Evolutionary conservation across 2,888 invertebrate genomes (phyloP), one percentile per base, ranked within the genome.

Genomic region (Autographa pulchrina): DNA sequence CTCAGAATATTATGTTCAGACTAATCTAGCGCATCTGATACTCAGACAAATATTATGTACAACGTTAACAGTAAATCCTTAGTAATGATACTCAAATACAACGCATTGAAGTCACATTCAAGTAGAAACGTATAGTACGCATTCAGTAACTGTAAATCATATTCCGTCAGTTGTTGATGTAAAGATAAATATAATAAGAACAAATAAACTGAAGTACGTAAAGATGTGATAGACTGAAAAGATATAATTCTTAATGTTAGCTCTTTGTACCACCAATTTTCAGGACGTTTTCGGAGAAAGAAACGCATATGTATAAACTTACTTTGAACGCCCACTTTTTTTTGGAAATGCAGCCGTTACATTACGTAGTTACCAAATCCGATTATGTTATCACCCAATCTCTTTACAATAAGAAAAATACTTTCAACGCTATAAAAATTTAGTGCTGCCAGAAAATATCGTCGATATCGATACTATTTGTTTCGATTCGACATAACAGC

Each of bases 391-490:
- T 4, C 1, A 56, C 4, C 25, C 20, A 54, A 54, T 20, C 54
- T 20, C 54, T 25, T 20, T 25, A 20, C 2, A 11, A 13, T 25
- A 11, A 20, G 16, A 54, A 54, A 54, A 8, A 20, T 9, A 6
- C 18, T 20, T 18, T 1, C 20, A 25, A 56, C 13, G 54, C 54
- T 25, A 25, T 56, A 20, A 56, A 20, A 11, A 5, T 56, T 56
- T 25, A 25, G 54, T 25, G 13, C 11, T 25, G 25, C 25, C 3
- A 25, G 20, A 35, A 72, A 78, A 82, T 73, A 81, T 84, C 41
- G 67, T 35, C 13, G 56, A 74, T 56, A 63, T 84, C 20, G 76
- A 72, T 52, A 74, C 79, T 58, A 62, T 83, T 62, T 76, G 77
- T 75, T 77, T 65, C 18, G 62, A 66, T 73, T 78, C 80, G 35